These are phyloP conservation scores for Hepsetus odoe DNA, from an alignment of 2,113 vertebrate species.

Conservation along the genomic window DNA sequence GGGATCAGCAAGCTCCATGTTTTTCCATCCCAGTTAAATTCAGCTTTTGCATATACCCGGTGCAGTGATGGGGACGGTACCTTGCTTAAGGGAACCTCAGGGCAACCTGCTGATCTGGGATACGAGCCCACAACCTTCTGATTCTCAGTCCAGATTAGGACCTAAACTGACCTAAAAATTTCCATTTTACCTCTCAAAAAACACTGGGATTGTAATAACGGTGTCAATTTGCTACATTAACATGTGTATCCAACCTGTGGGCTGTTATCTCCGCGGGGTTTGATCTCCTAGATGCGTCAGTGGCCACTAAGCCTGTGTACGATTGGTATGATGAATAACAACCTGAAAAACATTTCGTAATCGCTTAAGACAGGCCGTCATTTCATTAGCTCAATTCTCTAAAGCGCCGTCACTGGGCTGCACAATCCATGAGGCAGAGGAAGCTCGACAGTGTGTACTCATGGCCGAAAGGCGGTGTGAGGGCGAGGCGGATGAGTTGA, in stretches of 20 bases:
- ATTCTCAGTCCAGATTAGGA: no score
- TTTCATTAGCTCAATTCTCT: slow-evolving; percentile 46
- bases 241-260: not conserved
- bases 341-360: slow-evolving; percentile 34
- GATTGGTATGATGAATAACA: slow-evolving; percentile 30
- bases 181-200: no score
- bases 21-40: no score
- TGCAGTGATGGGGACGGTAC: no score
- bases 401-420: slow-evolving; percentile 7
- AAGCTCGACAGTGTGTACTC: not conserved
- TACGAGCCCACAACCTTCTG: no score
- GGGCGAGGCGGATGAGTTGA: slow-evolving; percentile 30
- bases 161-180: no score
- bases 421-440: slow-evolving; percentile 26
- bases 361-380: slow-evolving; percentile 34
- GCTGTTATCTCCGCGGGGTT: not conserved
- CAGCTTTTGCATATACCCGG: no score
- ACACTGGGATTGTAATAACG: no score
- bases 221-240: no score
- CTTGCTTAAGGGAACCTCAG: no score
- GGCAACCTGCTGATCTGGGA: no score
- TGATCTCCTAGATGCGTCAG: not conserved
- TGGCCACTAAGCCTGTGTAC: slow-evolving; percentile 22
- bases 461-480: slow-evolving; percentile 39
- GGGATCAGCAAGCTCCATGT: no score